phyloP scores from a whole-genome alignment of 2,888 invertebrate species.

The Prosapia bicincta region DNA sequence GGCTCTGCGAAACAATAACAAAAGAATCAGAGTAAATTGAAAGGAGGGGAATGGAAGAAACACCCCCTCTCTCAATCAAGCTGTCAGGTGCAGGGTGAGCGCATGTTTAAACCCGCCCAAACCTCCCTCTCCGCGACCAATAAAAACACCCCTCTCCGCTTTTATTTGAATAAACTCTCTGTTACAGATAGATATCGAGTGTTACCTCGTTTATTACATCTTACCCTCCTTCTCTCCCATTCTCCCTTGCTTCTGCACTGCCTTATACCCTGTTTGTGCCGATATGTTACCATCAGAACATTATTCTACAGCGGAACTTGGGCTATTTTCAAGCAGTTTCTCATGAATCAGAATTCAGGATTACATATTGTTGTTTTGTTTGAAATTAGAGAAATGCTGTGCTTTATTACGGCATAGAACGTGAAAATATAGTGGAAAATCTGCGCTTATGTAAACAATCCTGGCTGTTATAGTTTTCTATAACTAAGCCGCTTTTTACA shows the following conservation, averaged over 20 bases:
- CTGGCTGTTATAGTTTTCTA: no score
- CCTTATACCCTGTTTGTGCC: neutral
- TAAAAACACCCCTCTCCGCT: neutral
- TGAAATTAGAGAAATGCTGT: no score
- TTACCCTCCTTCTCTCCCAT: neutral
- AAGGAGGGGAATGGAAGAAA: neutral
- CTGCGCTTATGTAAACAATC: no score
- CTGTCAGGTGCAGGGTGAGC: neutral
- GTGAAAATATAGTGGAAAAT: no score
- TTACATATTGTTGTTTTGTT: no score
- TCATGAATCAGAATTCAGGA: no score
- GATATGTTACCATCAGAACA: neutral
- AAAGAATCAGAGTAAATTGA: neutral
- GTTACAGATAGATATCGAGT: slow-evolving; percentile 2
- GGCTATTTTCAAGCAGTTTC: no score
- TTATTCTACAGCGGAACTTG: no score
- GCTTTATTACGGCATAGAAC: no score
- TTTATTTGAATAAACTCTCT: neutral
- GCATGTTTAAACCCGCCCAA: neutral
- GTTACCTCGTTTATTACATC: neutral
- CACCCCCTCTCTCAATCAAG: neutral
- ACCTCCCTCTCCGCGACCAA: neutral
- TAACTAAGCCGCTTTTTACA: no score
- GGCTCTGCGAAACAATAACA: neutral
- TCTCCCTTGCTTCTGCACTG: neutral